Evolutionary conservation across 2,113 vertebrate genomes (phyloP).

Genomic region (Spermophilus dauricus): DNA sequence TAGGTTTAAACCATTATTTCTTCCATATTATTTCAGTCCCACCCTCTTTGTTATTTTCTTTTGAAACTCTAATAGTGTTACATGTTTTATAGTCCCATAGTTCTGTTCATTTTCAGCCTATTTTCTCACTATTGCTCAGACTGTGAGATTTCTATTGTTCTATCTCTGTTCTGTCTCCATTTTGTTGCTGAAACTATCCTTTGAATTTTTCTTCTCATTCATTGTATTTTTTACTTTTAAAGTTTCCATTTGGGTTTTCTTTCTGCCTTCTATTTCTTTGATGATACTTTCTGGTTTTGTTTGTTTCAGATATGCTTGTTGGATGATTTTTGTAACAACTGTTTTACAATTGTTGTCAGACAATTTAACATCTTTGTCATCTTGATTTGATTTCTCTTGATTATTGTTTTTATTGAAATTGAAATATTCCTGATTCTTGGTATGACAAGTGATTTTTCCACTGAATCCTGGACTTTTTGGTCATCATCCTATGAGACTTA

Average conservation of each 20-base stretch:
- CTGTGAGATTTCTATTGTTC: neutral
- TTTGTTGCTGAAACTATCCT: neutral
- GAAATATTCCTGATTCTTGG: neutral
- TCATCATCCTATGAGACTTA: neutral
- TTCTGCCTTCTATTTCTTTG: neutral
- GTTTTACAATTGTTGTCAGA: neutral
- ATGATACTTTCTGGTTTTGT: neutral
- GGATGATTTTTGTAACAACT: neutral
- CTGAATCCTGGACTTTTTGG: neutral
- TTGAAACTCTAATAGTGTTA: neutral
- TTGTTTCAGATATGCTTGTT: neutral
- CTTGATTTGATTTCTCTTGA: neutral
- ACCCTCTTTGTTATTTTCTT: neutral
- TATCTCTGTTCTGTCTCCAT: neutral
- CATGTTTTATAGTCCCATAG: neutral
- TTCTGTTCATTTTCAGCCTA: neutral
- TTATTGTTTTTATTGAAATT: neutral
- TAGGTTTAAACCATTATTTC: neutral
- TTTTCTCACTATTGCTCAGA: neutral
- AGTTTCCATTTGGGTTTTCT: neutral
- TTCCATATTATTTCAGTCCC: neutral
- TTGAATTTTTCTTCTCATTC: neutral
- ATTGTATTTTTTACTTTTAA: neutral
- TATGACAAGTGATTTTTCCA: neutral
- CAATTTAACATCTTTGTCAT: neutral